Evolutionary conservation across 2,888 invertebrate species (phyloP).

Genomic region (Plebejus anna): DNA sequence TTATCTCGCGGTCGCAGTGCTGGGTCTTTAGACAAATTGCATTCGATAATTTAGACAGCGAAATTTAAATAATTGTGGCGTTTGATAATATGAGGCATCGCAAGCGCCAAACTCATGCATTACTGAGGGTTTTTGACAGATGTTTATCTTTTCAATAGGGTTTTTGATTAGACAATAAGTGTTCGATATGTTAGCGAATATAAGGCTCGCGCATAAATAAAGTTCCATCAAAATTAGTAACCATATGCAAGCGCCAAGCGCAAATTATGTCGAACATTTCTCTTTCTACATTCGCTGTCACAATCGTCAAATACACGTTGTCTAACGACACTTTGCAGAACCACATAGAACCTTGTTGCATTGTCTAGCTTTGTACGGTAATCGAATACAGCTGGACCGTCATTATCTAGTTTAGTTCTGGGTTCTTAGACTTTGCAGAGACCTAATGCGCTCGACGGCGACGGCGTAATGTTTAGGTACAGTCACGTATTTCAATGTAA

Average conservation of each 20-base stretch:
- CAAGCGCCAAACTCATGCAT: not conserved
- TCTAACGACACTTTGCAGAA: not conserved
- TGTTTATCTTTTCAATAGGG: not conserved
- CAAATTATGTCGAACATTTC: not conserved
- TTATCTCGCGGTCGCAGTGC: slow-evolving; percentile 34
- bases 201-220: not conserved
- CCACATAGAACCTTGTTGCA: slow-evolving; percentile 14
- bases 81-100: not conserved
- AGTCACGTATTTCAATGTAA: not conserved
- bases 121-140: not conserved
- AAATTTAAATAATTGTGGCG: too few relatives aligned
- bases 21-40: slow-evolving; percentile 14
- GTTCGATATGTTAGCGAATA: too few relatives aligned
- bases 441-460: not conserved
- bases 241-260: too few relatives aligned
- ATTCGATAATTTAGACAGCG: not conserved
- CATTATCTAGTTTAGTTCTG: not conserved
- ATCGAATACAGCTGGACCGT: slow-evolving; percentile 16
- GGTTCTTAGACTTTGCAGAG: not conserved
- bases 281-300: not conserved
- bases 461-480: not conserved
- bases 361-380: slow-evolving; percentile 24
- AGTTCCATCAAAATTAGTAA: not conserved
- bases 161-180: not conserved
- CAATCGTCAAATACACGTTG: not conserved